Conservation (phyloP, 2,113 vertebrate genomes). For the Ptyas mucosa region DNA sequence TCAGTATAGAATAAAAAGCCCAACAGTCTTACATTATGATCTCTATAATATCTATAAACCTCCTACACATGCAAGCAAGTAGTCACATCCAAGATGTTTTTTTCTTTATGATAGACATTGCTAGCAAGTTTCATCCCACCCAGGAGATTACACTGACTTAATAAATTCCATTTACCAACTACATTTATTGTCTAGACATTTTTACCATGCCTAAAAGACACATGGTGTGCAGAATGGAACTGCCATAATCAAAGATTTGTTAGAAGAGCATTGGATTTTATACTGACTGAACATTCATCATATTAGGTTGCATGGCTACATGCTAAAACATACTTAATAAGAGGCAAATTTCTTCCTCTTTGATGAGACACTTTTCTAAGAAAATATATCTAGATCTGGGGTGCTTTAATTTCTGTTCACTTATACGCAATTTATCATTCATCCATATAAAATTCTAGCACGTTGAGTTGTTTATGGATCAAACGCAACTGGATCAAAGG, state of each 20-base stretch:
- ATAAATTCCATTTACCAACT: background rate
- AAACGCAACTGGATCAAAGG: background rate
- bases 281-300: background rate
- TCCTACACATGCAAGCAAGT: rapidly evolving
- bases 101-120: background rate
- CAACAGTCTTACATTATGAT: background rate
- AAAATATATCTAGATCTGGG: background rate
- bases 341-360: background rate
- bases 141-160: background rate
- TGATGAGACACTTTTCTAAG: background rate
- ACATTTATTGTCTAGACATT: background rate
- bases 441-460: background rate
- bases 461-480: background rate
- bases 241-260: background rate
- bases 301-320: background rate
- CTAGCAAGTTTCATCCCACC: background rate
- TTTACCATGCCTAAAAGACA: background rate
- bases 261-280: background rate
- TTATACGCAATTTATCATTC: background rate
- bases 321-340: background rate
- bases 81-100: too few species aligned
- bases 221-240: background rate
- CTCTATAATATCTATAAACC: background rate
- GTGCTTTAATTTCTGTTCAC: background rate
- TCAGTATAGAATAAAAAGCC: rapidly evolving